Percentiles rank a stretch among this genome's conserved stretches.
Conservation (phyloP, 2,888 invertebrate genomes). For the Nemurella pictetii region DNA sequence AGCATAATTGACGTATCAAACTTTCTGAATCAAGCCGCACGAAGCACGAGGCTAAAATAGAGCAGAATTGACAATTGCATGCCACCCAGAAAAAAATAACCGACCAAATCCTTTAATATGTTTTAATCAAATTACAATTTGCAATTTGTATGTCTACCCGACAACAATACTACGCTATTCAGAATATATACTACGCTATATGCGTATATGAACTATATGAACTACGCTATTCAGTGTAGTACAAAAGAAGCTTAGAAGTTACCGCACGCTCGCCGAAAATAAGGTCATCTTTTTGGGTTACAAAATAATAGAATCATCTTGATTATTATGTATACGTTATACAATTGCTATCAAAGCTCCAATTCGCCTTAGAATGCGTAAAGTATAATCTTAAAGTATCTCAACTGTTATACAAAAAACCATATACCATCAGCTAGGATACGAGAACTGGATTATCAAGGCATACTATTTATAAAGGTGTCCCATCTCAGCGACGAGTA, state of each 20-base stretch:
- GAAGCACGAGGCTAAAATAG: not conserved
- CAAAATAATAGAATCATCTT: not conserved
- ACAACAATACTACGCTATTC: not conserved
- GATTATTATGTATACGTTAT: not conserved
- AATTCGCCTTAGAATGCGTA: not conserved
- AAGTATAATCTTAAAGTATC: not conserved
- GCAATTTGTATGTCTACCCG: not conserved
- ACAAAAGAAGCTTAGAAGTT: not conserved
- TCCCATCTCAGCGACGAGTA: not conserved
- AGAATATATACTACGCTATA: not conserved
- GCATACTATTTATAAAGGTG: not conserved
- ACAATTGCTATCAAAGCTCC: not conserved
- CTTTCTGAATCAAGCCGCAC: not conserved
- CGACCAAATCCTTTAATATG: not conserved
- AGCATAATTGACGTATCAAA: not conserved
- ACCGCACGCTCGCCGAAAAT: not conserved
- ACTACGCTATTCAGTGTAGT: too few relatives aligned
- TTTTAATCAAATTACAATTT: not conserved
- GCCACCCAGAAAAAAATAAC: not conserved
- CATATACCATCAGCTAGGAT: not conserved
- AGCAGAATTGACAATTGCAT: not conserved
- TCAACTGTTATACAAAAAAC: not conserved
- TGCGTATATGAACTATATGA: not conserved
- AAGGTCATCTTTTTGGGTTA: not conserved
- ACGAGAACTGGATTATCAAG: not conserved